Base-by-base conservation (phyloP, 2,888 invertebrate genomes). In the Drosophila bunnanda region DNA sequence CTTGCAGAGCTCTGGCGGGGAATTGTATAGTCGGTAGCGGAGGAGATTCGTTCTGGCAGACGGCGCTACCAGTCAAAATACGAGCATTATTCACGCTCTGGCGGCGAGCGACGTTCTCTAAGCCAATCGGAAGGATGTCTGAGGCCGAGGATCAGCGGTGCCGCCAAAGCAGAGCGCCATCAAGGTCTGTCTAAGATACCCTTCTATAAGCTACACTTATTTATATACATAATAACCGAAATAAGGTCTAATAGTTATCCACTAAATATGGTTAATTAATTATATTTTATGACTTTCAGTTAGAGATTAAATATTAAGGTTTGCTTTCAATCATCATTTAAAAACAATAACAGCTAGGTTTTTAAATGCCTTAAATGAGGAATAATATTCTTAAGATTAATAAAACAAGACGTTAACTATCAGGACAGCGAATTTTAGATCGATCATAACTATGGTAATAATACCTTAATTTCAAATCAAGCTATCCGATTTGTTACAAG, bases 61-160 rank as follows among this genome's bases (percentile, higher is more conserved):
- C 32, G 39, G 25, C 39, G 32, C 46, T 65, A 39, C 83, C 83
- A 84, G 89, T 84, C 70, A 83, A 77, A 83, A 83, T 73, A 67
- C 83, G 75, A 83, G 88, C 83, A 83, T 83, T 83, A 70, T 83
- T 74, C 74, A 83, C 87, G 88, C 88, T 75, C 77, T 69, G 41
- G 43, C 36, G 66, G 46, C 61, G 41, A 60, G 69, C 55, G 44
- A 32, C 43, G 62, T 41, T 32, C 68, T 58, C 60, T 86, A 76
- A 75, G 80, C 90, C 90, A 90, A 90, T 90, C 79, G 88, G 83
- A 91, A 86, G 84, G 78, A 79, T 87, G 84, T 68, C 55, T 70
- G 62, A 17, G 34, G 54, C 50, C 59, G 80, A 80, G 80, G 80
- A 85, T 87, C 85, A 79, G 68, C 54, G 62, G n/a, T 61, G 64